These are phyloP conservation scores for Bovichtus diacanthus DNA, from an alignment of 2,797 vertebrate species.

Conservation along the genomic window DNA sequence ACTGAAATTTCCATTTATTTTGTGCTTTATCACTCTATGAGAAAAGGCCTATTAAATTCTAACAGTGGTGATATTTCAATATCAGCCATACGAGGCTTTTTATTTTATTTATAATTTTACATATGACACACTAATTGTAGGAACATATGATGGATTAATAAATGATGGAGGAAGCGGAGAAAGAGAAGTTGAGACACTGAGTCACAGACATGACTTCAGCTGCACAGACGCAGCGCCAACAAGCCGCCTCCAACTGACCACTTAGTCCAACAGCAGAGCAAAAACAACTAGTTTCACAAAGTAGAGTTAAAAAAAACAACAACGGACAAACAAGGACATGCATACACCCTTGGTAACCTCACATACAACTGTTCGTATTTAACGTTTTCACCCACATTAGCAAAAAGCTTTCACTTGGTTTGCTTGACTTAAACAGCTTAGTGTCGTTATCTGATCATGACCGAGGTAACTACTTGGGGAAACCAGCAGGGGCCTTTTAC, in stretches of 20 bases:
- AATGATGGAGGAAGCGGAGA: conserved; percentile 31
- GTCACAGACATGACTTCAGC: conserved; percentile 80
- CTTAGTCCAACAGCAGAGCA: conserved; percentile 37
- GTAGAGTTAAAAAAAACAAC: neutral
- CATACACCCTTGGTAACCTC: neutral
- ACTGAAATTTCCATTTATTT: conserved; percentile 77
- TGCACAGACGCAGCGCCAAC: conserved; percentile 56
- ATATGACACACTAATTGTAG: conserved; percentile 39
- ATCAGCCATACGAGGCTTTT: neutral
- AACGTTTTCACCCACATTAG: conserved; percentile 1
- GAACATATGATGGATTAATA: conserved; percentile 54
- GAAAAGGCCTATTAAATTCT: conserved; percentile 47
- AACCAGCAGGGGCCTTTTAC: conserved; percentile 14
- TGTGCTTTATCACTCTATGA: conserved; percentile 53
- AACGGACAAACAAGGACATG: neutral
- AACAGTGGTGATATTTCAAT: conserved; percentile 36
- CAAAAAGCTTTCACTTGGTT: neutral
- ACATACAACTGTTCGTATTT: neutral
- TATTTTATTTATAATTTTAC: conserved; percentile 13
- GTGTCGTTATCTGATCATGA: conserved; percentile 16
- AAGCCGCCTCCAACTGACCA: conserved; percentile 65
- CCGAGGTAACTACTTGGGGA: neutral
- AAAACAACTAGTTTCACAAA: conserved; percentile 17
- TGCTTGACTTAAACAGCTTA: neutral
- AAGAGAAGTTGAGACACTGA: conserved; percentile 53